Conservation (phyloP, 1,140 invertebrate genomes). For the Drosophila seguyi region DNA sequence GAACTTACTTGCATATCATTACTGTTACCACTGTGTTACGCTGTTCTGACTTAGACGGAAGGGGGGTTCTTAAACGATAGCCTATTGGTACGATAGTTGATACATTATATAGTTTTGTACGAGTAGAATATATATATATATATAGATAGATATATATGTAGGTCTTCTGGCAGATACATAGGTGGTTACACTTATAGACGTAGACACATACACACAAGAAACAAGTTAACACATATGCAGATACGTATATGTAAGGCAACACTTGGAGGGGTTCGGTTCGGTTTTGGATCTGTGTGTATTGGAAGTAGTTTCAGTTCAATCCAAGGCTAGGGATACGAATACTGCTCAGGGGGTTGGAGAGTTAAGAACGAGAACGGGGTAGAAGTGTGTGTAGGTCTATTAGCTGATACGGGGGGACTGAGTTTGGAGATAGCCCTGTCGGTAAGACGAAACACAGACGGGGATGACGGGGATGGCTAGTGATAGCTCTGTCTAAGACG, state of each 20-base stretch:
- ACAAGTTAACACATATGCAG: constrained; percentile 52
- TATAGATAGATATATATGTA: constrained; percentile 25
- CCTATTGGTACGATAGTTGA: constrained; percentile 46
- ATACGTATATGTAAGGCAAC: constrained; percentile 30
- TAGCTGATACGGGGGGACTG: not conserved
- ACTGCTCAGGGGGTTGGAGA: constrained; percentile 18
- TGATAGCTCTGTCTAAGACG: constrained; percentile 37
- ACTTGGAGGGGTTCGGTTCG: constrained; percentile 11
- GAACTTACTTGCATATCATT: constrained; percentile 47
- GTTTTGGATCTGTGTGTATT: constrained; percentile 27
- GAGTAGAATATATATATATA: constrained; percentile 43
- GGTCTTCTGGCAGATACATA: constrained; percentile 46
- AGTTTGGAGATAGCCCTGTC: not conserved
- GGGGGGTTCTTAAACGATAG: constrained; percentile 39
- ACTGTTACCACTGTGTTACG: constrained; percentile 7
- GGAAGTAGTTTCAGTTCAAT: constrained; percentile 53
- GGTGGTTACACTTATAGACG: constrained; percentile 48
- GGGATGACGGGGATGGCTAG: constrained; percentile 5
- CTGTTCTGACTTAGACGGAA: constrained; percentile 40
- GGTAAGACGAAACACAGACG: constrained; percentile 9
- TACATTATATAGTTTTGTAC: constrained; percentile 42
- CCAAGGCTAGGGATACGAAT: constrained; percentile 26
- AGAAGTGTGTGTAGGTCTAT: constrained; percentile 4
- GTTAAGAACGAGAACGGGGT: constrained; percentile 1
- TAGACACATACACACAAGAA: constrained; percentile 55